Conservation (phyloP, 2,888 invertebrate genomes). For the Heteropelma amictum region DNA sequence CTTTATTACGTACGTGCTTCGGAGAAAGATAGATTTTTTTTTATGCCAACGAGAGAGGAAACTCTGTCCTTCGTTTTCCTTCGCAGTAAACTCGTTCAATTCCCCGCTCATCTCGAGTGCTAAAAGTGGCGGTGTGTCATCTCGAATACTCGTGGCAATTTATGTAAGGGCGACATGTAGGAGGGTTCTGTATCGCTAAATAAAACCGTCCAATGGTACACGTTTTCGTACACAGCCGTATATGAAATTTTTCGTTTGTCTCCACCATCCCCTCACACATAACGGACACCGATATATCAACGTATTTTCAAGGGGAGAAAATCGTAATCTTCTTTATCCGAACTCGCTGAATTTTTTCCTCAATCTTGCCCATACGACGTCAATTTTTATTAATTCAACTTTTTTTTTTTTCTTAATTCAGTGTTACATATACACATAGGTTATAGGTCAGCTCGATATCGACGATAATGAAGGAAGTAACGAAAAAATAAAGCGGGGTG, state of each 20-base stretch:
- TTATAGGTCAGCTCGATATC: too few relatives aligned
- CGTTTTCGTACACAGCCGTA: constrained; percentile 4
- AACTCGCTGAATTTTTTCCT: too few relatives aligned
- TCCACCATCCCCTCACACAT: neutral
- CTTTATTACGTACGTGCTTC: constrained; percentile 55
- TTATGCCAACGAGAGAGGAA: constrained; percentile 24
- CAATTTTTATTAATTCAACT: too few relatives aligned
- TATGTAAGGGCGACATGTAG: neutral
- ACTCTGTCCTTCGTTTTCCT: constrained; percentile 49
- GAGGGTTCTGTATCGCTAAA: constrained; percentile 11
- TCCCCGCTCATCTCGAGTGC: constrained; percentile 14
- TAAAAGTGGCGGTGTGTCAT: constrained; percentile 4
- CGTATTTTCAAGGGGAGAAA: too few relatives aligned
- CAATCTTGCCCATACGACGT: too few relatives aligned
- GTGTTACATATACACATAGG: too few relatives aligned
- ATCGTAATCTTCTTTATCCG: too few relatives aligned
- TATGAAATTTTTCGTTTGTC: too few relatives aligned
- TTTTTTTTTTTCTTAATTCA: too few relatives aligned
- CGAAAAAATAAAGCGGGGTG: too few relatives aligned
- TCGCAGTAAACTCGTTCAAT: constrained; percentile 56
- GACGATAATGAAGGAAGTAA: too few relatives aligned
- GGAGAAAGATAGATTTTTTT: constrained; percentile 24
- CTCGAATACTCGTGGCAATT: neutral
- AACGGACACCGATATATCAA: neutral
- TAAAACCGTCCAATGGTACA: constrained; percentile 28